phyloP scores from a whole-genome alignment of 1,140 invertebrate species.

The Papilio helenus region DNA sequence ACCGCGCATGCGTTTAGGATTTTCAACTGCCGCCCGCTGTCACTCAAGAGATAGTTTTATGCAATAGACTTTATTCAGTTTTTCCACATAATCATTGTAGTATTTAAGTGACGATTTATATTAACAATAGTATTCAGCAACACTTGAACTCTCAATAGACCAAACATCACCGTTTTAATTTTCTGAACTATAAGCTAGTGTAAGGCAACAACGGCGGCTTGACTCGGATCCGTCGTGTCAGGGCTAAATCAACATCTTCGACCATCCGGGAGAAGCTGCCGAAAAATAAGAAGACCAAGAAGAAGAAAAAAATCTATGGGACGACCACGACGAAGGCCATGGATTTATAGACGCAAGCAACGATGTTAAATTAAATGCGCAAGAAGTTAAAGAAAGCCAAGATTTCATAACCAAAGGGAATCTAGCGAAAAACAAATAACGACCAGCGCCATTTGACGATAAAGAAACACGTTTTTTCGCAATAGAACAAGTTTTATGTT shows the following conservation, averaged over 20 bases:
- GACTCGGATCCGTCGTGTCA: constrained; percentile 74
- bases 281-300: constrained; percentile 57
- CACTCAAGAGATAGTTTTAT: constrained; percentile 80
- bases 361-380: constrained; percentile 76
- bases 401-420: constrained; percentile 78
- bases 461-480: constrained; percentile 83
- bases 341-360: constrained; percentile 65
- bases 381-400: constrained; percentile 72
- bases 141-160: constrained; percentile 79
- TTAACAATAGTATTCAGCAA: constrained; percentile 81
- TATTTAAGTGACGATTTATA: constrained; percentile 74
- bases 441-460: constrained; percentile 81
- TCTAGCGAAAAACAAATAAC: constrained; percentile 76
- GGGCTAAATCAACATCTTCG: constrained; percentile 76
- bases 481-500: constrained; percentile 83
- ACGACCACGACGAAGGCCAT: constrained; percentile 61
- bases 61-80: constrained; percentile 80
- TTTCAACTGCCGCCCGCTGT: constrained; percentile 70
- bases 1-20: constrained; percentile 76
- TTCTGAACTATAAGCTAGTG: constrained; percentile 76
- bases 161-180: constrained; percentile 71
- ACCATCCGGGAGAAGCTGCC: constrained; percentile 77
- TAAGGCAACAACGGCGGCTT: constrained; percentile 79
- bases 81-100: constrained; percentile 79
- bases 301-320: constrained; percentile 65